Evolutionary conservation across 2,113 vertebrate genomes (phyloP).

Genomic region (Siphamia tubifer): DNA sequence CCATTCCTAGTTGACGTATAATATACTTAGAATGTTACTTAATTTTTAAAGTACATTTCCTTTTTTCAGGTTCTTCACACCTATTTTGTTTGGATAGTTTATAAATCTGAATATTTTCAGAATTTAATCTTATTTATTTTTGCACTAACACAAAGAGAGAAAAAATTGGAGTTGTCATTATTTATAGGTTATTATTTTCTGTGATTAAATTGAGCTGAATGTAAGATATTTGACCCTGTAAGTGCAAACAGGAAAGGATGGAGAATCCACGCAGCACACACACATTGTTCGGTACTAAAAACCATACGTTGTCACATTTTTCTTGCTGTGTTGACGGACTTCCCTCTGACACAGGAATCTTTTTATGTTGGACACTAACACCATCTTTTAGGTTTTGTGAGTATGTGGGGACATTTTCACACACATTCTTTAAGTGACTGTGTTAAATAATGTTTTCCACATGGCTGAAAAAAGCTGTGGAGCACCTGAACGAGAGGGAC

Average conservation of each 20-base stretch:
- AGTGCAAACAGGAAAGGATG: not conserved
- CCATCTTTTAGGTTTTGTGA: conserved; percentile 16
- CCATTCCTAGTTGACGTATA: no score
- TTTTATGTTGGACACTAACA: conserved; percentile 47
- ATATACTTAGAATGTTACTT: no score
- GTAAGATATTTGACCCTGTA: no score
- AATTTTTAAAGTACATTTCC: no score
- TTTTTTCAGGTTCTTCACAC: no score
- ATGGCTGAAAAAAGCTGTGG: conserved; percentile 22
- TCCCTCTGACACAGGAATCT: conserved; percentile 33
- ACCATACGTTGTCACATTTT: not conserved
- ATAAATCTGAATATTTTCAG: no score
- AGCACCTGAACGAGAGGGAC: conserved; percentile 2
- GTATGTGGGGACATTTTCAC: conserved; percentile 13
- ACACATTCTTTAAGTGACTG: conserved; percentile 57
- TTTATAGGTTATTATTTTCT: no score
- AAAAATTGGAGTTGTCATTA: no score
- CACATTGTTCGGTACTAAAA: not conserved
- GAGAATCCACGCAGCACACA: not conserved
- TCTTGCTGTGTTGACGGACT: conserved; percentile 51
- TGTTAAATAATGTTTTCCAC: conserved; percentile 58
- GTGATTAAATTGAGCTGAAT: no score
- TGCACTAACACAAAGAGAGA: no score
- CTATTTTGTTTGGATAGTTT: no score
- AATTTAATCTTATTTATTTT: no score